phyloP scores from a whole-genome alignment of 2,113 vertebrate genomes.

The Neofelis nebulosa region DNA sequence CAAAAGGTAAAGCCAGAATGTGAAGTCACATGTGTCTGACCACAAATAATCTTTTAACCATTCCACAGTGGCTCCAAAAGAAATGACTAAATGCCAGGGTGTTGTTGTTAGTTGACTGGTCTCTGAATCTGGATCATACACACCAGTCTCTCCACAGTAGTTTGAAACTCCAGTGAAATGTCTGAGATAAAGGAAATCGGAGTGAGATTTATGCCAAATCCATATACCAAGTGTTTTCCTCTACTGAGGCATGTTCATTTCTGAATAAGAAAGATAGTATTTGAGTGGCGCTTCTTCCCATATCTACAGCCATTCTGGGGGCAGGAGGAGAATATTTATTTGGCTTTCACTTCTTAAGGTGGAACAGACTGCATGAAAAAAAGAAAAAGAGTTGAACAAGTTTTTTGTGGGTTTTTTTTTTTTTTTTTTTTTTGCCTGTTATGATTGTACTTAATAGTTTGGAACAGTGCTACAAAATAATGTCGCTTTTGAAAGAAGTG shows the following conservation, averaged over 20 bases:
- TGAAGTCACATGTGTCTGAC: background rate
- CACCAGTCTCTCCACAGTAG: background rate
- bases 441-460: slow-evolving; percentile 71
- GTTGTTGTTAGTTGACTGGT: background rate
- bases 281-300: background rate
- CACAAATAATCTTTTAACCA: background rate
- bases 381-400: slow-evolving; percentile 28
- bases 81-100: background rate
- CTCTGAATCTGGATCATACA: background rate
- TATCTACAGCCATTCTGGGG: background rate
- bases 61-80: background rate
- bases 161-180: background rate
- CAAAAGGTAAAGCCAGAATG: background rate
- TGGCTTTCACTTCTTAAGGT: slow-evolving; percentile 20
- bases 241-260: background rate
- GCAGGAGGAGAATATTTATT: slow-evolving; percentile 42
- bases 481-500: slow-evolving; percentile 69
- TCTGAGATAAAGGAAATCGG: background rate
- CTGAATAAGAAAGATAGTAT: background rate
- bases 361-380: background rate
- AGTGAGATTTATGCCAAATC: background rate
- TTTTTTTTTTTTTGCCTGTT: background rate
- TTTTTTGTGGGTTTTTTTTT: background rate
- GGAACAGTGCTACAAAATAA: slow-evolving; percentile 72
- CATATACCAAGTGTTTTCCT: background rate